phyloP scores from a whole-genome alignment of 92 coral and sea anemone genomes.

The Galaxea fascicularis region DNA sequence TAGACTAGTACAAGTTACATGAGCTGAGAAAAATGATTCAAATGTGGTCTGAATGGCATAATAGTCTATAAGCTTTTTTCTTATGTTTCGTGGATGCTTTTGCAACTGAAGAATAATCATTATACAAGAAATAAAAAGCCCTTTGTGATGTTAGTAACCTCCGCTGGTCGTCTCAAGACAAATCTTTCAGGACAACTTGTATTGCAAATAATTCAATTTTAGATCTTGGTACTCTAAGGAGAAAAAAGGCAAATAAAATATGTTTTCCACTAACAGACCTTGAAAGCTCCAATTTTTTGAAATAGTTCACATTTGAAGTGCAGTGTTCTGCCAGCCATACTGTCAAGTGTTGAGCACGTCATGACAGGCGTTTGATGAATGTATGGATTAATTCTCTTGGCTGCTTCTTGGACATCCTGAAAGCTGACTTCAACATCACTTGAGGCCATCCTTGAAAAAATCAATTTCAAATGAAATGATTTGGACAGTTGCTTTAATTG shows the following conservation, averaged over 20 bases:
- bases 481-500: too few species aligned
- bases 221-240: background rate
- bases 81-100: too few species aligned
- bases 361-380: slow-evolving; percentile 90
- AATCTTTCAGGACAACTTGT: too few species aligned
- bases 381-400: slow-evolving; percentile 76
- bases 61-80: too few species aligned
- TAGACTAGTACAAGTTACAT: too few species aligned
- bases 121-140: too few species aligned
- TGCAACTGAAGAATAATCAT: too few species aligned
- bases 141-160: too few species aligned
- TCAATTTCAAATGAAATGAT: background rate
- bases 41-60: too few species aligned
- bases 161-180: too few species aligned
- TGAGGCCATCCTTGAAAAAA: slow-evolving; percentile 34
- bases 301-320: slow-evolving; percentile 93
- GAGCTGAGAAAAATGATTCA: too few species aligned
- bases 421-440: slow-evolving; percentile 26
- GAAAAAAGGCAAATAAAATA: background rate
- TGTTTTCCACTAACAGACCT: slow-evolving; percentile 51
- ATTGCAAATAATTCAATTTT: background rate
- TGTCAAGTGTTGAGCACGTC: slow-evolving; percentile 82
- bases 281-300: slow-evolving; percentile 96
- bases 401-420: slow-evolving; percentile 82
- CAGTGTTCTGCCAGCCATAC: slow-evolving; percentile 86